Evolutionary conservation across 1,140 invertebrate genomes (phyloP).

Genomic region (Scaptodrosophila lebanonensis): DNA sequence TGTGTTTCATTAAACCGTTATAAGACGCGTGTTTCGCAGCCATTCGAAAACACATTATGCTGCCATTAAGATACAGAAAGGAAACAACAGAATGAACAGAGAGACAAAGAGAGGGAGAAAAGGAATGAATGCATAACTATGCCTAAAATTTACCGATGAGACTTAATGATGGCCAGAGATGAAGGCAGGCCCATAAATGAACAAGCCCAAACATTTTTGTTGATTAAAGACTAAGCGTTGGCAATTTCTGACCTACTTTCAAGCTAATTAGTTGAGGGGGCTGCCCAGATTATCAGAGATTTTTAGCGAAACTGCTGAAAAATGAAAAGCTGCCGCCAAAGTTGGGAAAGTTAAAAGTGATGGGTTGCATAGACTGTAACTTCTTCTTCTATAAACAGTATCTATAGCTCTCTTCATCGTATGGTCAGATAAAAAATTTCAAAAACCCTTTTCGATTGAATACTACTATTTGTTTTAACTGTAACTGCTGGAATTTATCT

Average conservation of each 20-base stretch:
- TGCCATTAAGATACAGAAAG: constrained; percentile 6
- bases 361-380: too few species aligned
- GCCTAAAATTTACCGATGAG: constrained; percentile 58
- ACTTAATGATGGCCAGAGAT: constrained; percentile 16
- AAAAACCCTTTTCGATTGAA: too few species aligned
- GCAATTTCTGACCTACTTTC: constrained; percentile 39
- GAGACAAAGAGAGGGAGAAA: not conserved
- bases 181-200: constrained; percentile 31
- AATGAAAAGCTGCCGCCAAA: too few species aligned
- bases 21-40: constrained; percentile 57
- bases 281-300: constrained; percentile 34
- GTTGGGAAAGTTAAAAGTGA: too few species aligned
- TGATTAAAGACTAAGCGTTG: constrained; percentile 33
- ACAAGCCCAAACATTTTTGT: constrained; percentile 21
- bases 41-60: constrained; percentile 25
- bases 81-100: constrained; percentile 6
- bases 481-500: too few species aligned
- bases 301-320: too few species aligned
- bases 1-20: constrained; percentile 72
- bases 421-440: too few species aligned
- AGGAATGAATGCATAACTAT: constrained; percentile 30
- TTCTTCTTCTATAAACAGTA: too few species aligned
- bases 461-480: too few species aligned
- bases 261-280: too few species aligned
- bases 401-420: too few species aligned